Evolutionary conservation across 1,140 invertebrate species (phyloP).

Genomic region (Neuroterus valhalla): DNA sequence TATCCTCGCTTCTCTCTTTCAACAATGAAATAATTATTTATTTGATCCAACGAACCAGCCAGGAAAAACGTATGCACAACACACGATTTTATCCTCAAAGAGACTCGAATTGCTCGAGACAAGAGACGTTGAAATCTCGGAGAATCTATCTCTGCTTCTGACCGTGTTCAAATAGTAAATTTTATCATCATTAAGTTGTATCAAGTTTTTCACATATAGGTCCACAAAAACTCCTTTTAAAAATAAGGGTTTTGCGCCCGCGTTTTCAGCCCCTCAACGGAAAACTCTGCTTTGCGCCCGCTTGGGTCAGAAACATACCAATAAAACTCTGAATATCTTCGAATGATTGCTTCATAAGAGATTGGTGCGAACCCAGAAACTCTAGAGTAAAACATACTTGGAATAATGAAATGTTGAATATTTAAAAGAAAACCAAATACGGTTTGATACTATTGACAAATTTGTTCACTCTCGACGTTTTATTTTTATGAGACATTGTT

Average conservation of each 20-base stretch:
- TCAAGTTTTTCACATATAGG: slow-evolving; percentile 27
- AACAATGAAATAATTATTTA: neutral
- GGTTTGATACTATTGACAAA: too few species aligned
- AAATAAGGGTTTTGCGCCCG: too few species aligned
- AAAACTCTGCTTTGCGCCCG: too few species aligned
- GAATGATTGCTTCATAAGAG: slow-evolving; percentile 2
- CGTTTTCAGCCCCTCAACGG: too few species aligned
- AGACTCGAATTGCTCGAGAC: slow-evolving; percentile 10
- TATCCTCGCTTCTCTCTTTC: slow-evolving; percentile 33
- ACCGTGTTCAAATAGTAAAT: neutral
- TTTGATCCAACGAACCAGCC: slow-evolving; percentile 69
- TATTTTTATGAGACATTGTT: too few species aligned
- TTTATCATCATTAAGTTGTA: slow-evolving; percentile 17
- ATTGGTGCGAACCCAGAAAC: neutral
- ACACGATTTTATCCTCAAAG: neutral
- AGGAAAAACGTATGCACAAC: slow-evolving; percentile 37
- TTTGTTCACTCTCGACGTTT: too few species aligned
- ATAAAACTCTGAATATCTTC: slow-evolving; percentile 41
- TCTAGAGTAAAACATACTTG: slow-evolving; percentile 11
- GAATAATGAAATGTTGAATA: too few species aligned
- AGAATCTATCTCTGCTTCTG: slow-evolving; percentile 44
- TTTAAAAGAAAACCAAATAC: too few species aligned
- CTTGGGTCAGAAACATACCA: neutral
- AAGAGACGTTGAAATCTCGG: slow-evolving; percentile 43
- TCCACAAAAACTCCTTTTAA: slow-evolving; percentile 27